A percentile compares a stretch with the other conserved stretches of the same genome.
These are phyloP conservation scores for Eulemur albifrons DNA, from an alignment of 2,797 vertebrate species.

Conservation along the genomic window DNA sequence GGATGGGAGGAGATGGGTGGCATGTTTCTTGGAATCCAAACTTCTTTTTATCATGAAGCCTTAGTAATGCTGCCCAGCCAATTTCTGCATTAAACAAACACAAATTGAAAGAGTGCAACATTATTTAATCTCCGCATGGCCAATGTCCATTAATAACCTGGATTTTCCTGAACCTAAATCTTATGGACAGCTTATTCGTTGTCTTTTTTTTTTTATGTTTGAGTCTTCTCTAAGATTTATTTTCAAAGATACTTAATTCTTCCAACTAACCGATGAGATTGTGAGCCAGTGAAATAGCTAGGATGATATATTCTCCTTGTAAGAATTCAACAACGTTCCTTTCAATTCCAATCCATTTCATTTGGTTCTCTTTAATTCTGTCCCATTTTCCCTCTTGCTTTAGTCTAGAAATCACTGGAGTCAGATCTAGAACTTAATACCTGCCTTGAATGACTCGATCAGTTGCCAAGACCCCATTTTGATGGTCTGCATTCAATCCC, in stretches of 20 bases:
- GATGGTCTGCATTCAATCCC: not conserved
- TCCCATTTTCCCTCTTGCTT: not conserved
- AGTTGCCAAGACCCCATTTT: not conserved
- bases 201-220: constrained; percentile 4
- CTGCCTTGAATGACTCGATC: not conserved
- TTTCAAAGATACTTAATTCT: constrained; percentile 13
- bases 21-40: constrained; percentile 34
- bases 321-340: not conserved
- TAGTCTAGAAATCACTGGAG: not conserved
- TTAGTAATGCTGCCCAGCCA: not conserved
- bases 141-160: not conserved
- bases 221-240: constrained; percentile 12
- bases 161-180: not conserved
- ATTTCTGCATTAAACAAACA: constrained; percentile 39
- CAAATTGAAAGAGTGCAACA: not conserved
- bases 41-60: not conserved
- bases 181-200: not conserved
- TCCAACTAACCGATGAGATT: not conserved
- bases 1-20: not conserved
- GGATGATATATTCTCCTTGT: not conserved
- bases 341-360: not conserved
- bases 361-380: not conserved
- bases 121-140: constrained; percentile 2
- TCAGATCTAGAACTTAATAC: not conserved
- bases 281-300: not conserved